Evolutionary conservation across 2,888 invertebrate species (phyloP).

Genomic region (Cosmia pyralina): DNA sequence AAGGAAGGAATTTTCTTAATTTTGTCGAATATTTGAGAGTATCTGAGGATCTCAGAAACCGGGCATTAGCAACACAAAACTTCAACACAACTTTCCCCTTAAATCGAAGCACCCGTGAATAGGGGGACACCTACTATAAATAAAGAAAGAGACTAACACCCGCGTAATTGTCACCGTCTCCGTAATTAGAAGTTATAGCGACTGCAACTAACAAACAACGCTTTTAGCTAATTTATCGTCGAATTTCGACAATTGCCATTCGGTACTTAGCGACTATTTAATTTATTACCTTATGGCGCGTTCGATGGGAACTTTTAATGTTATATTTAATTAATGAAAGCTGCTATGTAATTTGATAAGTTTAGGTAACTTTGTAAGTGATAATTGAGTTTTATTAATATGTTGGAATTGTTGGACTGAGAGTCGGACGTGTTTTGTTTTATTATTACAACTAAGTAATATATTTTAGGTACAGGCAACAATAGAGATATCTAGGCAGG

Average conservation of each 20-base stretch:
- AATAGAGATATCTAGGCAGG: too few species aligned
- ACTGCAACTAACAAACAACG: conserved; percentile 78
- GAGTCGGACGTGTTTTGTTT: conserved; percentile 6
- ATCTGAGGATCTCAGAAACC: too few species aligned
- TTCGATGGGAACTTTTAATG: conserved; percentile 54
- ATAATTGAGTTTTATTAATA: conserved; percentile 38
- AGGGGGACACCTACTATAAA: conserved; percentile 57
- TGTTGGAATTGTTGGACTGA: conserved; percentile 22
- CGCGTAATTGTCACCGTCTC: conserved; percentile 76
- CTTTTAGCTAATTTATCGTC: conserved; percentile 79
- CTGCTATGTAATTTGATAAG: conserved; percentile 43
- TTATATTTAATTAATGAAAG: conserved; percentile 46
- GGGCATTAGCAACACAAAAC: conserved; percentile 15
- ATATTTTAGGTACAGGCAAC: too few species aligned
- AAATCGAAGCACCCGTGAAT: conserved; percentile 61
- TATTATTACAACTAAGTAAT: not conserved
- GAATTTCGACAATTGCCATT: conserved; percentile 78
- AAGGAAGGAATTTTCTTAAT: too few species aligned
- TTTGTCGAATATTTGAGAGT: too few species aligned
- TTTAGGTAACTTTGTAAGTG: conserved; percentile 30
- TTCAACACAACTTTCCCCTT: conserved; percentile 60
- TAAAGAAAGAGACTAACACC: conserved; percentile 70
- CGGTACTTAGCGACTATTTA: conserved; percentile 66
- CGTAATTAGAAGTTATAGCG: conserved; percentile 82
- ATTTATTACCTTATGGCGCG: conserved; percentile 58